Base-by-base conservation (phyloP, 2,888 invertebrate species). In the Lasioglossum marginatum region DNA sequence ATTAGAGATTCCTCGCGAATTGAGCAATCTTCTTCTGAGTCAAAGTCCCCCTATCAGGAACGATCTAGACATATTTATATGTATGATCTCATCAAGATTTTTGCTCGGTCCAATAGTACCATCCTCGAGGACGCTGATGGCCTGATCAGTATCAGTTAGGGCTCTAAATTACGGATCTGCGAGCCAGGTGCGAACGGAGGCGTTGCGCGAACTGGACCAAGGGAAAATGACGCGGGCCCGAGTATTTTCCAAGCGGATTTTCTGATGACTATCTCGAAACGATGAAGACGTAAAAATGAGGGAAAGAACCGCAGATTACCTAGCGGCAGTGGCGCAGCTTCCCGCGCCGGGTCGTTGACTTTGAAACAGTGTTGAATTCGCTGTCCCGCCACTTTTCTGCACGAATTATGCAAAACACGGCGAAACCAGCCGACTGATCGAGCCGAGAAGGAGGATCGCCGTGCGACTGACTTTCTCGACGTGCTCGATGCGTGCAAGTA, bases 401-500 rank as follows among this genome's bases (percentile, higher is more conserved):
- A 70, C 85, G 83, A 90, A 91, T 91, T 91, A 91, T 90, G 91
- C 84, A 91, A 89, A 89, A 89, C 72, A 66, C 77, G 43, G 75
- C 68, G 86, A 87, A 90, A 86, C 34, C 19, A 34, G 77, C 83
- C 27, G 75, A 83, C 79, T 79, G 85, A 76, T 78, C 85, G 37
- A 34, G 68, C 19, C 43, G 68, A 43, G 45, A 45, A 31, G 63
- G 31, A 63, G 31, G 16, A 66, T 34, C 66, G 66, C 60, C 60
- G 60, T 63, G 60, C 60, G 60, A 63, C 60, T 31, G 60, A 31
- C 60, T 66, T 63, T 16, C 60, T 63, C 60, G 60, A 6, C 60
- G 27, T 31, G 60, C 27, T 63, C 16, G 60, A 12, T 63, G 60
- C 60, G 60, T 63, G 60, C 60, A 63, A 31, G 60, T 63, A 63